phyloP scores from a whole-genome alignment of 2,888 invertebrate genomes.

The Melinaea marsaeus region DNA sequence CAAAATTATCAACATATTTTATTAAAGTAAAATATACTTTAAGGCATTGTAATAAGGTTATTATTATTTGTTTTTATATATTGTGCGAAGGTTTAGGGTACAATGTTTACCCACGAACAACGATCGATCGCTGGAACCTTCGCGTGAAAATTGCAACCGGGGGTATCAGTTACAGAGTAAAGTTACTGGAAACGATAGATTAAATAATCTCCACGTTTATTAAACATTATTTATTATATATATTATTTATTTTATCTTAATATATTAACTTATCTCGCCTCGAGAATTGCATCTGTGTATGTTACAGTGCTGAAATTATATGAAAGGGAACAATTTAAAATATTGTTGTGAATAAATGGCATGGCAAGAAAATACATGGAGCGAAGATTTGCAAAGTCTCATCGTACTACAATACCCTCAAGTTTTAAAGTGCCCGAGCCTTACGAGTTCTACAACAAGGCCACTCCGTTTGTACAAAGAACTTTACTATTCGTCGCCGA shows the following conservation, averaged over 20 bases:
- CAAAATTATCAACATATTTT: constrained; percentile 6
- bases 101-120: constrained; percentile 70
- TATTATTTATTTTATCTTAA: neutral
- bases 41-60: constrained; percentile 29
- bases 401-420: constrained; percentile 68
- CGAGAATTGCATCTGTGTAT: too few species aligned
- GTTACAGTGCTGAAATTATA: neutral
- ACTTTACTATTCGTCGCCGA: constrained; percentile 71
- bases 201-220: neutral
- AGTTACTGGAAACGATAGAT: constrained; percentile 47
- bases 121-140: constrained; percentile 69
- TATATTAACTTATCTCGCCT: too few species aligned
- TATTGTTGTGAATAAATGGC: constrained; percentile 34
- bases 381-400: constrained; percentile 69
- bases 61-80: constrained; percentile 26
- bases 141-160: constrained; percentile 74
- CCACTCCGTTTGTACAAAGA: constrained; percentile 73
- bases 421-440: constrained; percentile 71
- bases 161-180: constrained; percentile 47
- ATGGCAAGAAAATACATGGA: constrained; percentile 78
- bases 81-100: constrained; percentile 58
- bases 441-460: constrained; percentile 72
- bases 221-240: neutral
- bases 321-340: neutral
- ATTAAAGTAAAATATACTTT: constrained; percentile 31